Conservation (phyloP, 1,140 invertebrate genomes). For the Adoxophyes honmai region DNA sequence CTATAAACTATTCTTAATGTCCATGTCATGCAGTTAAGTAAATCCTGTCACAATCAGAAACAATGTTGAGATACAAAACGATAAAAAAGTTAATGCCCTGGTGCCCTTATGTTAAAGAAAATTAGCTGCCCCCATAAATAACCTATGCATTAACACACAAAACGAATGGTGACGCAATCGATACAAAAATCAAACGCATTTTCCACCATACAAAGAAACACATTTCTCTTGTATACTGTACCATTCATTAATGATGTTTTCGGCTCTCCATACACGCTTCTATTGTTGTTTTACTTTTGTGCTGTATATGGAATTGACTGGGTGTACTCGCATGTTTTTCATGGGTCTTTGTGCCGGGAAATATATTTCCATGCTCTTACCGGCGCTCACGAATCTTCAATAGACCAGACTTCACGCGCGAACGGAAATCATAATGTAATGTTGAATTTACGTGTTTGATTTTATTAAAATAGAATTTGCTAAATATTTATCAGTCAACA, state of each 20-base stretch:
- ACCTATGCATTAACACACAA: constrained; percentile 1
- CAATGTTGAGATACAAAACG: too few species aligned
- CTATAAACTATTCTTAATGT: too few species aligned
- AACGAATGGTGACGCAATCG: background rate
- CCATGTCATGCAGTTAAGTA: too few species aligned
- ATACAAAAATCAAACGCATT: constrained; percentile 8
- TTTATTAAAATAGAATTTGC: too few species aligned
- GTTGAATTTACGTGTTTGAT: background rate
- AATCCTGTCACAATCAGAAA: too few species aligned
- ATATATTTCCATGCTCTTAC: constrained; percentile 1
- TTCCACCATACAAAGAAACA: background rate
- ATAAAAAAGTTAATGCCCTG: too few species aligned
- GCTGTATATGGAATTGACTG: background rate
- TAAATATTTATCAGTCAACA: too few species aligned
- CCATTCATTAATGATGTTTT: constrained; percentile 2
- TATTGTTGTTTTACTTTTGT: constrained; percentile 7
- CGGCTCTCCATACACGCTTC: background rate
- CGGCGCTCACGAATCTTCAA: constrained; percentile 1
- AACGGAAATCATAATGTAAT: constrained; percentile 4
- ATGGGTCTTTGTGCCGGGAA: background rate
- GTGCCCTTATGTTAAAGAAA: background rate
- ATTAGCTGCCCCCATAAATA: constrained; percentile 3
- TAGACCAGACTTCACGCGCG: background rate
- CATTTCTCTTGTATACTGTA: constrained; percentile 1
- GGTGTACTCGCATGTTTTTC: background rate